phyloP scores from a whole-genome alignment of 2,113 vertebrate genomes.

The Carollia perspicillata region DNA sequence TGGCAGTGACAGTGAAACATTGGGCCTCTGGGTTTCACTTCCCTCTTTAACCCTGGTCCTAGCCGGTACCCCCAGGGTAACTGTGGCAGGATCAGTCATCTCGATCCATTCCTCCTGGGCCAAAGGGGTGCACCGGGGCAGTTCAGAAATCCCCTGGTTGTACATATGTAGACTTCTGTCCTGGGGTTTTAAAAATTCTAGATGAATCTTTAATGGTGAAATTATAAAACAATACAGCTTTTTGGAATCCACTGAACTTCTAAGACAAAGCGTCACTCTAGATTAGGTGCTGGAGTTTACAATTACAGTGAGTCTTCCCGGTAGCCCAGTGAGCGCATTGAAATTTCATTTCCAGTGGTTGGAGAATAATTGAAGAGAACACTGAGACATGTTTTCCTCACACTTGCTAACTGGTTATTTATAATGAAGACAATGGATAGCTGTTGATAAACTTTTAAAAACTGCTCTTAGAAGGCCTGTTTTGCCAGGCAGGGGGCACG shows the following conservation, averaged over 20 bases:
- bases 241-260: background rate
- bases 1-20: background rate
- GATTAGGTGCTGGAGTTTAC: background rate
- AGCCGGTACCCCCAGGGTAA: background rate
- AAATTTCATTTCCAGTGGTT: background rate
- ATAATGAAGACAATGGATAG: background rate
- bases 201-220: background rate
- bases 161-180: background rate
- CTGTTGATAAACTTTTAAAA: background rate
- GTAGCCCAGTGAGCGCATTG: background rate
- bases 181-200: background rate
- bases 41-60: background rate
- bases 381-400: background rate
- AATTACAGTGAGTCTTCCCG: background rate
- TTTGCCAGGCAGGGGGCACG: background rate
- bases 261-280: background rate
- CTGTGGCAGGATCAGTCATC: background rate
- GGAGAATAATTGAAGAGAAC: background rate
- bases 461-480: background rate
- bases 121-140: background rate
- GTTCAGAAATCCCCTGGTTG: accelerated
- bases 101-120: too few relatives aligned
- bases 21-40: background rate
- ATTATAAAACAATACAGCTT: background rate
- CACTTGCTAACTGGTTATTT: background rate